These are phyloP conservation scores for Lycopodina hypogea DNA, from an alignment of 37 sponge, comb jelly and placozoan species.

Conservation along the genomic window DNA sequence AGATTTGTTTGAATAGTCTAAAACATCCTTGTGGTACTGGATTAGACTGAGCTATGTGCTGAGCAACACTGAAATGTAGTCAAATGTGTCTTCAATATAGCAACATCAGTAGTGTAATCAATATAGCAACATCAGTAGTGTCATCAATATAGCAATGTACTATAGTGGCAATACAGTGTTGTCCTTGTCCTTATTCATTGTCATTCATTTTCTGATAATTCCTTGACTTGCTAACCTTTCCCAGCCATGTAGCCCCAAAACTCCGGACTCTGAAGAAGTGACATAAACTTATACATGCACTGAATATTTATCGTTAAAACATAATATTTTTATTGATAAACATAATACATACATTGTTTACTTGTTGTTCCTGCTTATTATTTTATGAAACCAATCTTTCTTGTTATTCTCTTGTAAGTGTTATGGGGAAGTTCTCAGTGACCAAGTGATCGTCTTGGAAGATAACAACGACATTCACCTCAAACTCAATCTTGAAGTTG, in stretches of 20 bases:
- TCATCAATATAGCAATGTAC: too few species aligned
- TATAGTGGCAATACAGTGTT: too few species aligned
- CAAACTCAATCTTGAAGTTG: conserved; percentile 98
- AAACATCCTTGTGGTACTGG: too few species aligned
- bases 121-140: too few species aligned
- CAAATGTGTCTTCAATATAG: too few species aligned
- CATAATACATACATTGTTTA: background rate
- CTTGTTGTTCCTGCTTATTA: too few species aligned
- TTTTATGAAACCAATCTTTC: background rate
- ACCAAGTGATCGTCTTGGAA: conserved; percentile 91
- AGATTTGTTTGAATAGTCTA: too few species aligned
- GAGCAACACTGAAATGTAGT: too few species aligned
- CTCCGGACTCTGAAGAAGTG: conserved; percentile 24
- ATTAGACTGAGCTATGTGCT: too few species aligned
- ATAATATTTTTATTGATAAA: background rate
- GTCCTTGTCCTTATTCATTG: too few species aligned
- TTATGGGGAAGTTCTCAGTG: conserved; percentile 96
- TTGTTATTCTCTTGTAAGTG: conserved; percentile 49
- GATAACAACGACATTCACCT: conserved; percentile 86
- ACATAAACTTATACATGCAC: background rate
- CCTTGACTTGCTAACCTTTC: background rate
- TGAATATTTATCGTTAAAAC: background rate
- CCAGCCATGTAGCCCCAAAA: conserved; percentile 12
- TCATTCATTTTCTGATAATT: too few species aligned
- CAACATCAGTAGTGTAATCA: too few species aligned